Conservation (phyloP, 2,888 invertebrate species). For the Torymus texanus region DNA sequence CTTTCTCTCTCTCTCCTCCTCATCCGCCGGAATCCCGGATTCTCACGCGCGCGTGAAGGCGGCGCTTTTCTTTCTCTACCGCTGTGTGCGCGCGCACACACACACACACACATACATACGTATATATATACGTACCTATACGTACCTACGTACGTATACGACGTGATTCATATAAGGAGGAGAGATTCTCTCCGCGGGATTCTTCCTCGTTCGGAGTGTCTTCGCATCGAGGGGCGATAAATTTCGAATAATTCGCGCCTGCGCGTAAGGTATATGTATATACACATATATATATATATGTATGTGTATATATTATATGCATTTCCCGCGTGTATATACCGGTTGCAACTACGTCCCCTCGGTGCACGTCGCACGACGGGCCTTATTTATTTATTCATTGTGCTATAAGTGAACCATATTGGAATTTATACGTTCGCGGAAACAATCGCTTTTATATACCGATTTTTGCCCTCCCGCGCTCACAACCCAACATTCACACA, state of each 20-base stretch:
- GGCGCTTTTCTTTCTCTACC: conserved; percentile 37
- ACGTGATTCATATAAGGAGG: conserved; percentile 51
- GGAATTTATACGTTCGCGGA: conserved; percentile 48
- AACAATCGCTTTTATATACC: conserved; percentile 49
- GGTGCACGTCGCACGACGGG: neutral
- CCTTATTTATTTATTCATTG: conserved; percentile 58
- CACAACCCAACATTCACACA: neutral
- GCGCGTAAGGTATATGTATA: neutral
- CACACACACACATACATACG: neutral
- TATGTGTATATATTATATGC: neutral
- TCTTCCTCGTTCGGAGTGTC: conserved; percentile 33
- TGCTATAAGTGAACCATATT: conserved; percentile 56
- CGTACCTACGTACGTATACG: neutral
- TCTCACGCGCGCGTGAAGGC: conserved; percentile 46
- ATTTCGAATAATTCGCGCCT: conserved; percentile 57
- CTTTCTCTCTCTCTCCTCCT: conserved; percentile 11
- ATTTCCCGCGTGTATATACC: too few relatives aligned
- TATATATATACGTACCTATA: neutral
- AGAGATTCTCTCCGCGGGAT: conserved; percentile 50
- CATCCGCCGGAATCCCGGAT: conserved; percentile 55
- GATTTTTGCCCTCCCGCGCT: neutral
- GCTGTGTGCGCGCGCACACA: neutral
- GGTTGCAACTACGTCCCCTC: too few relatives aligned
- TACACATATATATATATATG: neutral
- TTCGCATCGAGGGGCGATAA: conserved; percentile 49